These are phyloP conservation scores for Andrena hattorfiana DNA, from an alignment of 2,888 invertebrate species.

Conservation along the genomic window DNA sequence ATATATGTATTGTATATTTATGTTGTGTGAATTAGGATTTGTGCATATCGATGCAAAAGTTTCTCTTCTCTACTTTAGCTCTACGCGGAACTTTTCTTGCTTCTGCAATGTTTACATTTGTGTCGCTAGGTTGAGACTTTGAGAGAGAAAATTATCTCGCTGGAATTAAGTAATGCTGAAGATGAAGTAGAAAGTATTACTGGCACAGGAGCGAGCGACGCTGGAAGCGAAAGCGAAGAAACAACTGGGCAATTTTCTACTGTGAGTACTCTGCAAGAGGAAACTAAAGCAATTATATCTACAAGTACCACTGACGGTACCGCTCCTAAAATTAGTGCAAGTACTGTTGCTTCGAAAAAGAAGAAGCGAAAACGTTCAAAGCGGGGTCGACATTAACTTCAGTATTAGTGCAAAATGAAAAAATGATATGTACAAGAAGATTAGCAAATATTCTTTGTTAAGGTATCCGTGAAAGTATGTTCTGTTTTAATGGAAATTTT, in stretches of 20 bases:
- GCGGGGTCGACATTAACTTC: slow-evolving; percentile 85
- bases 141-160: slow-evolving; percentile 95
- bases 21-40: slow-evolving; percentile 20
- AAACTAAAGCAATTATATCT: slow-evolving; percentile 86
- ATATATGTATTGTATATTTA: not conserved
- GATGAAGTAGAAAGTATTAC: slow-evolving; percentile 85
- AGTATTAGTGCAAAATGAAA: slow-evolving; percentile 49
- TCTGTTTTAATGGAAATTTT: slow-evolving; percentile 44
- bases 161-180: slow-evolving; percentile 91
- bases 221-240: slow-evolving; percentile 82
- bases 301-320: slow-evolving; percentile 87
- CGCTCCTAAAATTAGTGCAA: slow-evolving; percentile 84
- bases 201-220: slow-evolving; percentile 81
- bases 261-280: slow-evolving; percentile 85
- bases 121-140: slow-evolving; percentile 93
- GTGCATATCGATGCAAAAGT: slow-evolving; percentile 14
- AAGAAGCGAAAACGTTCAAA: slow-evolving; percentile 86
- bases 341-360: slow-evolving; percentile 77
- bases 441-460: slow-evolving; percentile 20
- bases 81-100: not conserved
- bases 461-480: slow-evolving; percentile 38
- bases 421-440: slow-evolving; percentile 22
- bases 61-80: not conserved
- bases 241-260: slow-evolving; percentile 83
- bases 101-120: slow-evolving; percentile 51